A percentile compares a stretch with the other conserved stretches of the same genome.
These are phyloP conservation scores for Axis porcinus DNA, from an alignment of 2,113 vertebrate species.

Conservation along the genomic window DNA sequence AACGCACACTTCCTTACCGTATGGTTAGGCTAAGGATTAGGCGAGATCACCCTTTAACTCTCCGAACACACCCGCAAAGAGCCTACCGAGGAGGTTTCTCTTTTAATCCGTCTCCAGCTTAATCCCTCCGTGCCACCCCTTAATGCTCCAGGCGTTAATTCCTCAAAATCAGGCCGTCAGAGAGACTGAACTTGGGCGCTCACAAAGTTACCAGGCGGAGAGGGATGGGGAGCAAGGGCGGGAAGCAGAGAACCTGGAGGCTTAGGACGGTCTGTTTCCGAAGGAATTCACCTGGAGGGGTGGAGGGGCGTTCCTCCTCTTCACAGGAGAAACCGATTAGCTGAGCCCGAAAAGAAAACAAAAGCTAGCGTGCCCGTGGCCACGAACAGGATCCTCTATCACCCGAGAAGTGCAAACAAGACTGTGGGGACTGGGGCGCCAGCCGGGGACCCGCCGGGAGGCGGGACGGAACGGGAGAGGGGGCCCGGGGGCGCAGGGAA, in stretches of 20 bases:
- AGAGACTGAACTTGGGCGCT: constrained; percentile 41
- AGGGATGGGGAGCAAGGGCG: background rate
- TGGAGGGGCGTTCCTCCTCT: background rate
- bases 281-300: background rate
- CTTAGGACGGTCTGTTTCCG: rapidly evolving
- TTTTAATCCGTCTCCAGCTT: background rate
- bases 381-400: background rate
- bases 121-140: background rate
- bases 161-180: background rate
- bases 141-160: background rate
- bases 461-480: background rate
- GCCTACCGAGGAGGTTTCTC: background rate
- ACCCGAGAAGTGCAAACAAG: background rate
- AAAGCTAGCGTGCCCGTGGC: background rate
- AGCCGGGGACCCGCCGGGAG: rapidly evolving
- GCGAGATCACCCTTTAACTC: background rate
- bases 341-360: background rate
- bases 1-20: background rate
- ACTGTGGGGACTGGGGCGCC: background rate
- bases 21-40: background rate
- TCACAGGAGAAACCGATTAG: rapidly evolving
- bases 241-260: rapidly evolving
- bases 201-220: background rate
- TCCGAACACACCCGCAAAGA: background rate
- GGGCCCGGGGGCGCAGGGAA: background rate